Base-by-base conservation (phyloP, 2,888 invertebrate genomes). In the Amiota communis region DNA sequence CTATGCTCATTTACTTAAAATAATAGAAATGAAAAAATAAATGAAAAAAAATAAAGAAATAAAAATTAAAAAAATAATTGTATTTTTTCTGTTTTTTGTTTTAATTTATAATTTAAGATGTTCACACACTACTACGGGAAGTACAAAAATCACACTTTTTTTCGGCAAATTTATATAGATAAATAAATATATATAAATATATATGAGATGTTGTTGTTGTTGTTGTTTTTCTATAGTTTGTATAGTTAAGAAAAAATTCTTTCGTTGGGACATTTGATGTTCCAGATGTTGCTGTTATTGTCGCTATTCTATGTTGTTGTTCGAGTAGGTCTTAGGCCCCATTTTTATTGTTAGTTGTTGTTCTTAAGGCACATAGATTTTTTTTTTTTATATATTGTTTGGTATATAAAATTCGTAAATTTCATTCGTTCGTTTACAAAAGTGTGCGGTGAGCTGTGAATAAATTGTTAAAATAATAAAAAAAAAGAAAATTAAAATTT, bases 241-340 rank as follows among this genome's bases (percentile, higher is more conserved):
- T 65, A 70, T 83, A 85, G 85, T 84, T 80, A 76, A 82, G 84
- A 83, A 83, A 83, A 83, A 83, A 83, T 83, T 83, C 84, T 82
- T 77, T 79, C 83, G 85, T 85, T 83, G 69, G 69, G 63, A 59
- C 56, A 57, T n/a, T 78, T 76, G 11, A 36, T 36, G 36, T 36
- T 36, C 36, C 48, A 11, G 13, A 23, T 64, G 36, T 61, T 59
- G 17, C 51, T 67, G 23, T 72, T 71, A 67, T 72, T 69, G 51
- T 75, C 72, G 53, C 57, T 69, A n/a, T 17, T 61, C 68, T 56
- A 56, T 77, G 70, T 71, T 74, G 67, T 78, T 70, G 71, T 74
- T 76, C 79, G 78, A 78, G 46, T 53, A 20, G 63, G 56, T 56
- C 13, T 56, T 47, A 47, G 49, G 63, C 63, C 63, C 63, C 57